Evolutionary conservation across 2,113 vertebrate genomes (phyloP).

Genomic region (Rhinopomastus cyanomelas): DNA sequence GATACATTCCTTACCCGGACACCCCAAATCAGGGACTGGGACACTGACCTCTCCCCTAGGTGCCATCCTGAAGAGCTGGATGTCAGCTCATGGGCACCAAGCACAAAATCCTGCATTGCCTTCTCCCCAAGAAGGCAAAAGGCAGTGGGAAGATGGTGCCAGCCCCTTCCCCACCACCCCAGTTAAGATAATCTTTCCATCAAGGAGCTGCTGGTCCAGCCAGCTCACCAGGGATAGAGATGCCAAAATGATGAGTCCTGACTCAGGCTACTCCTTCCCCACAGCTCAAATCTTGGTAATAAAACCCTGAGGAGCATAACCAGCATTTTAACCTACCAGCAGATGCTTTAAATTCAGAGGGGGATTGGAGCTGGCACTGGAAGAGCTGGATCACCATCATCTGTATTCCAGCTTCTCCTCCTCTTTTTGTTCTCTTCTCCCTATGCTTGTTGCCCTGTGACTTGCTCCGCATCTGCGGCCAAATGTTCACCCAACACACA

Average conservation of each 20-base stretch:
- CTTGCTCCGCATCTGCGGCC: neutral
- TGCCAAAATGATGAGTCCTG: neutral
- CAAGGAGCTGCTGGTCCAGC: neutral
- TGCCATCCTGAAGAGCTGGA: neutral
- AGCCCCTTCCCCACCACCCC: no score
- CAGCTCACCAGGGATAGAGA: neutral
- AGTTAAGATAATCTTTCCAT: neutral
- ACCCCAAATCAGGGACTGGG: neutral
- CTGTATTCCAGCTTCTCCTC: constrained; percentile 8
- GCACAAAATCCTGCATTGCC: neutral
- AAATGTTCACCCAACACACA: fast-evolving
- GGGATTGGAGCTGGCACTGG: neutral
- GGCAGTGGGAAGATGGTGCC: neutral
- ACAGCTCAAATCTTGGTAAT: neutral
- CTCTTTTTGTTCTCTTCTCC: neutral
- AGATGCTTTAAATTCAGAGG: neutral
- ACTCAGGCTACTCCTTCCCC: neutral
- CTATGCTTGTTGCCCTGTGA: neutral
- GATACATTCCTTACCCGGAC: fast-evolving
- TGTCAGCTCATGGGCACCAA: fast-evolving
- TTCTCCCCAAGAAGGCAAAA: neutral
- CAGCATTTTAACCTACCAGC: neutral
- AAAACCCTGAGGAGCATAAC: neutral
- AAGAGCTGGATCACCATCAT: fast-evolving
- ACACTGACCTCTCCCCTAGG: neutral